Evolutionary conservation across 2,113 vertebrate genomes (phyloP).

Genomic region (Gopherus evgoodei): DNA sequence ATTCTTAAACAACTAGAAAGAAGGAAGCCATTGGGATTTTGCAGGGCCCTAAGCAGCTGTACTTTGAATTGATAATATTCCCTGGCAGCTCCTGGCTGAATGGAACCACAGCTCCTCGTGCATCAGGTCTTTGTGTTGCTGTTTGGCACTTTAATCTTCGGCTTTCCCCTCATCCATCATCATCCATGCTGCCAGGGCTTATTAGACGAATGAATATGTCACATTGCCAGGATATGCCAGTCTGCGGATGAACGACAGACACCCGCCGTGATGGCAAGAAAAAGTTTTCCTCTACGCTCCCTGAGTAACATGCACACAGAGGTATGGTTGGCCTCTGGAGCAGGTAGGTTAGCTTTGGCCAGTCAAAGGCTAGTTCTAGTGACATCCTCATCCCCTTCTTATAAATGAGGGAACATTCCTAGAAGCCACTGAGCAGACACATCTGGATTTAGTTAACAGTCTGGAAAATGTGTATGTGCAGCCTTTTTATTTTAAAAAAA

Average conservation of each 20-base stretch:
- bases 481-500: neutral
- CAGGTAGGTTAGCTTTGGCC: neutral
- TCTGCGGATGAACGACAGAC: neutral
- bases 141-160: neutral
- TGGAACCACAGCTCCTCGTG: neutral
- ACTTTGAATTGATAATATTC: neutral
- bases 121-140: neutral
- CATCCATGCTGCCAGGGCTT: neutral
- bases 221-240: fast-evolving
- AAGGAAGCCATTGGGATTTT: neutral
- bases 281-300: neutral
- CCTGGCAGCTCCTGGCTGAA: neutral
- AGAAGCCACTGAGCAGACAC: neutral
- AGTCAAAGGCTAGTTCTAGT: neutral
- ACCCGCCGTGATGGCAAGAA: neutral
- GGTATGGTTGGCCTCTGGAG: neutral
- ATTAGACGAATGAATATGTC: neutral
- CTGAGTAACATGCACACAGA: neutral
- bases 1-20: neutral
- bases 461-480: neutral
- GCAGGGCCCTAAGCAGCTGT: neutral
- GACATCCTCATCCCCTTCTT: neutral
- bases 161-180: neutral
- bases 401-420: neutral
- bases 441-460: neutral